phyloP scores from a whole-genome alignment of 1,140 invertebrate genomes.

The Euura saliciscinereae region DNA sequence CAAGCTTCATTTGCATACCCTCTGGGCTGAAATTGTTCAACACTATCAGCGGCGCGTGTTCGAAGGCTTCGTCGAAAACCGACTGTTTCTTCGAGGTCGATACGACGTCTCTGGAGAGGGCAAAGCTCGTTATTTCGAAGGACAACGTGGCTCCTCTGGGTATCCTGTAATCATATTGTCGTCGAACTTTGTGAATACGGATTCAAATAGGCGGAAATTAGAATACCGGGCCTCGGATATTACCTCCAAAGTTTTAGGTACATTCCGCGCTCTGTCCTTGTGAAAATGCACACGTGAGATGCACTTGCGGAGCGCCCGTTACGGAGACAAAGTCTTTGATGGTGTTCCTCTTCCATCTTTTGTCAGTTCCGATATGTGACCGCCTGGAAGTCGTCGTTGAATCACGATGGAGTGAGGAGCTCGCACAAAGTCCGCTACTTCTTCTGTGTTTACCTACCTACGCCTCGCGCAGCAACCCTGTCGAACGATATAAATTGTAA shows the following conservation, averaged over 20 bases:
- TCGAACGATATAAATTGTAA: no score
- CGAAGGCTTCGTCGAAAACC: constrained; percentile 81
- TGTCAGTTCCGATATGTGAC: constrained; percentile 80
- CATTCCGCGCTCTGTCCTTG: constrained; percentile 80
- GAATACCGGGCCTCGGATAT: not conserved
- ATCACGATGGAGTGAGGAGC: constrained; percentile 97
- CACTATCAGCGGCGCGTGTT: constrained; percentile 87
- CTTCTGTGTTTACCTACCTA: constrained; percentile 56
- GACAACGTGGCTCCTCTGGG: constrained; percentile 85
- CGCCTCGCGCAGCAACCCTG: constrained; percentile 55
- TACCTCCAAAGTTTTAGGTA: constrained; percentile 78
- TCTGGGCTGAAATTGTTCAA: constrained; percentile 93
- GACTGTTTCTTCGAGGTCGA: constrained; percentile 83
- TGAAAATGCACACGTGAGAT: constrained; percentile 87
- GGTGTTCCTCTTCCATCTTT: constrained; percentile 86
- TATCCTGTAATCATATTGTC: constrained; percentile 60
- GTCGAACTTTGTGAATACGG: no score
- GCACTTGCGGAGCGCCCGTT: constrained; percentile 84
- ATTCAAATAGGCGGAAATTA: no score
- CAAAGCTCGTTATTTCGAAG: constrained; percentile 87
- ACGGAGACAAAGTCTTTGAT: constrained; percentile 94
- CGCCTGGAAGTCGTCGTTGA: constrained; percentile 86
- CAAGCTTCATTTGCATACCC: constrained; percentile 87
- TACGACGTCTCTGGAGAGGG: constrained; percentile 83
- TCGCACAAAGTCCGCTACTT: constrained; percentile 76